A percentile compares a stretch with the other conserved stretches of the same genome.
Conservation (phyloP, 2,888 invertebrate species). For the Plebejus anna region DNA sequence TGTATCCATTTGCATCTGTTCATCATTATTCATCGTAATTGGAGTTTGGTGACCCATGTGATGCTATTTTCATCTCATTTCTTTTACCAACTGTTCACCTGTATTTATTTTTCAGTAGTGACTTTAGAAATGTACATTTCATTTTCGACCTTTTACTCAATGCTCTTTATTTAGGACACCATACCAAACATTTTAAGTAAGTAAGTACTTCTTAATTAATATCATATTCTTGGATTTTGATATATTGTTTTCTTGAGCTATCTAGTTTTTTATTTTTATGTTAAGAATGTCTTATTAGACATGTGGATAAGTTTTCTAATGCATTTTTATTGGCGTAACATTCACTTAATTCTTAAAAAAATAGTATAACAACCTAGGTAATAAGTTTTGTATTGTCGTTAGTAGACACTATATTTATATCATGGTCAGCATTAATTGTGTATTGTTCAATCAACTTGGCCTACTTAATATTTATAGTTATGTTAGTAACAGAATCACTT, state of each 20-base stretch:
- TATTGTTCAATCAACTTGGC: neutral
- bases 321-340: too few species aligned
- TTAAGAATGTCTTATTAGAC: too few species aligned
- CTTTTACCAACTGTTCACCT: neutral
- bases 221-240: too few species aligned
- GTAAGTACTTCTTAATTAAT: too few species aligned
- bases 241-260: too few species aligned
- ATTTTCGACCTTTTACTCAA: too few species aligned
- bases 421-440: neutral
- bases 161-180: neutral
- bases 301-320: too few species aligned
- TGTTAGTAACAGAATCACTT: neutral
- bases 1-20: slow-evolving; percentile 5
- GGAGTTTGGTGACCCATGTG: neutral
- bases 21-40: neutral
- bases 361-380: neutral
- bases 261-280: too few species aligned
- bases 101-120: neutral
- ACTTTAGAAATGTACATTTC: neutral
- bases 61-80: neutral
- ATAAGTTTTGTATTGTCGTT: neutral
- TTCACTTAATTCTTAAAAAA: too few species aligned
- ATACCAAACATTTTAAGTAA: neutral
- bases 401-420: neutral
- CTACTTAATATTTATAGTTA: neutral